Percentiles rank a stretch among this genome's conserved stretches.
Conservation (phyloP, 2,888 invertebrate species). For the Melanostoma scalare region DNA sequence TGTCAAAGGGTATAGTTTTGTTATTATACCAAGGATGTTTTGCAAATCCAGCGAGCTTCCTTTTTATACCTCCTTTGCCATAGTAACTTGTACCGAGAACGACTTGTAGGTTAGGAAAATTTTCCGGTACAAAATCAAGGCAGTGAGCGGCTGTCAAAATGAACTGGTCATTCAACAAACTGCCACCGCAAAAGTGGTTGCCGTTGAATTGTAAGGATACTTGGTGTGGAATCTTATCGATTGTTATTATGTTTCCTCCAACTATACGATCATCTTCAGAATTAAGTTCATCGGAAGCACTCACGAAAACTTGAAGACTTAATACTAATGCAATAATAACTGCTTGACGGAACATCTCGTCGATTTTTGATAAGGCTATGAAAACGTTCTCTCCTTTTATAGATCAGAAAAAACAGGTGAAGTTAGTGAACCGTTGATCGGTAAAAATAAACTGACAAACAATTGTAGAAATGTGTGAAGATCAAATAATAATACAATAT, state of each 20-base stretch:
- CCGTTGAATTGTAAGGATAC: neutral
- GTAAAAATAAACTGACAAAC: too few relatives aligned
- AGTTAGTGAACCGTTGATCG: too few relatives aligned
- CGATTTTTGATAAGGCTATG: neutral
- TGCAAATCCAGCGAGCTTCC: neutral
- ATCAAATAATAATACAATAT: too few relatives aligned
- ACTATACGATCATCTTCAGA: neutral
- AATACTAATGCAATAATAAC: neutral
- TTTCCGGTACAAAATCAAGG: slow-evolving; percentile 64
- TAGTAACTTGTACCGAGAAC: neutral
- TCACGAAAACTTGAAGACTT: neutral
- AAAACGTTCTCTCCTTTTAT: too few relatives aligned
- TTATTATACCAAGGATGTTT: neutral
- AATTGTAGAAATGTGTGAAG: too few relatives aligned
- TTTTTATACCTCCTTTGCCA: neutral
- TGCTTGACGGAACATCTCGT: neutral
- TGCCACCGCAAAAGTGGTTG: slow-evolving; percentile 83
- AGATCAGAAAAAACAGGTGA: too few relatives aligned
- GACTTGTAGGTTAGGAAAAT: neutral
- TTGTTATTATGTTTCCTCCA: neutral
- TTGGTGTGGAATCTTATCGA: neutral
- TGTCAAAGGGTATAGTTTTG: neutral
- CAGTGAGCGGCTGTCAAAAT: slow-evolving; percentile 84
- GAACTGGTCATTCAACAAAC: slow-evolving; percentile 81
- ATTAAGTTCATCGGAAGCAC: too few relatives aligned